phyloP scores from a whole-genome alignment of 2,797 vertebrate species.

The Mergus octosetaceus region DNA sequence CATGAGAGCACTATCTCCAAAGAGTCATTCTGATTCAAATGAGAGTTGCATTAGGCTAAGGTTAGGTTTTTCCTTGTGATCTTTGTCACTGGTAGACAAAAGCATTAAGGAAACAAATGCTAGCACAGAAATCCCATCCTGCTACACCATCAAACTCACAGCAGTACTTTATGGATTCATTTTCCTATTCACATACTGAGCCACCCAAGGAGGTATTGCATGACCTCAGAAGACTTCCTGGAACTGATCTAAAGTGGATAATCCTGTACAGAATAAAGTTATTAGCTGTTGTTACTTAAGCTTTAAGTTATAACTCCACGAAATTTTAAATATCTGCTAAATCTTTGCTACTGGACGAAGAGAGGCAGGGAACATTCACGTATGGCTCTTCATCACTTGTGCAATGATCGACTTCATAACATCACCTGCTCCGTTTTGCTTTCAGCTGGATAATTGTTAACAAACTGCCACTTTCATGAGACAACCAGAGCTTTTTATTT shows the following conservation, averaged over 20 bases:
- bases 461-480: constrained; percentile 19
- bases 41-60: not conserved
- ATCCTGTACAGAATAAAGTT: not conserved
- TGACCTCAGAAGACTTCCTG: not conserved
- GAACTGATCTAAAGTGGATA: not conserved
- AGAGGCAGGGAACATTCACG: not conserved
- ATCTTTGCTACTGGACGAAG: not conserved
- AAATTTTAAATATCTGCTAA: not conserved
- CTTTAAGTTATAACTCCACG: not conserved
- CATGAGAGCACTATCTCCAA: not conserved
- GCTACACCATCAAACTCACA: not conserved
- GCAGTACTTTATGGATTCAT: not conserved
- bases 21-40: not conserved
- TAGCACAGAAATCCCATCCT: not conserved
- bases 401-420: not conserved
- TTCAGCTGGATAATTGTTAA: constrained; percentile 21
- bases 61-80: not conserved
- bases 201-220: not conserved
- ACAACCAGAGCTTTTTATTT: not conserved
- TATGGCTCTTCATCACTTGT: not conserved
- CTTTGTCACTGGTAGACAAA: not conserved
- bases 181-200: not conserved
- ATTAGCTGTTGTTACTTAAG: not conserved
- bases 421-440: constrained; percentile 33
- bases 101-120: not conserved